Conservation (phyloP, 2,888 invertebrate species). For the Ochropleura leucogaster region DNA sequence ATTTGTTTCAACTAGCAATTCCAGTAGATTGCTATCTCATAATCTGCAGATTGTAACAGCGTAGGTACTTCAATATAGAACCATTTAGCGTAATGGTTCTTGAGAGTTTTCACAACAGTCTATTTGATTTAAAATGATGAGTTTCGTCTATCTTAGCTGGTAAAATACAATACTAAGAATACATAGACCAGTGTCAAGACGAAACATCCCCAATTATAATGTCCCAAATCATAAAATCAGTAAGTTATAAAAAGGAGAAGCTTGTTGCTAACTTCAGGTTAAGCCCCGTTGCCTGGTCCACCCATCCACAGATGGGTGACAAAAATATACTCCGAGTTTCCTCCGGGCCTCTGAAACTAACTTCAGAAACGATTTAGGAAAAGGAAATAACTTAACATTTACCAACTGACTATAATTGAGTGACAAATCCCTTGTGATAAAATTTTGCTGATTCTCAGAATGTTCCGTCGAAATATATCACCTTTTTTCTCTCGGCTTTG, state of each 20-base stretch:
- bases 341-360: too few relatives aligned
- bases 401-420: neutral
- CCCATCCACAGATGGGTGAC: too few relatives aligned
- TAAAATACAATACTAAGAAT: too few relatives aligned
- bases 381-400: neutral
- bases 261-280: too few relatives aligned
- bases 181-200: too few relatives aligned
- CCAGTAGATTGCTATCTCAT: conserved; percentile 31
- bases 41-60: conserved; percentile 22
- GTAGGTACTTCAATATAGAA: conserved; percentile 31
- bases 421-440: neutral
- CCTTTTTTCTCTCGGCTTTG: neutral
- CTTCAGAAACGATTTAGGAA: too few relatives aligned
- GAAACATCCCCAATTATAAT: too few relatives aligned
- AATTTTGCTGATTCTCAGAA: neutral
- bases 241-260: too few relatives aligned
- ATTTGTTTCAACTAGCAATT: conserved; percentile 20
- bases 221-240: too few relatives aligned
- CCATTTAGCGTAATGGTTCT: conserved; percentile 5
- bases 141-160: neutral
- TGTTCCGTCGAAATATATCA: neutral
- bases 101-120: neutral
- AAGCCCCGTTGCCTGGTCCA: too few relatives aligned
- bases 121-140: neutral
- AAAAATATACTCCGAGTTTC: too few relatives aligned